A percentile compares a stretch with the other conserved stretches of the same genome.
phyloP scores from a whole-genome alignment of 2,888 invertebrate species.

The Archips xylosteana region DNA sequence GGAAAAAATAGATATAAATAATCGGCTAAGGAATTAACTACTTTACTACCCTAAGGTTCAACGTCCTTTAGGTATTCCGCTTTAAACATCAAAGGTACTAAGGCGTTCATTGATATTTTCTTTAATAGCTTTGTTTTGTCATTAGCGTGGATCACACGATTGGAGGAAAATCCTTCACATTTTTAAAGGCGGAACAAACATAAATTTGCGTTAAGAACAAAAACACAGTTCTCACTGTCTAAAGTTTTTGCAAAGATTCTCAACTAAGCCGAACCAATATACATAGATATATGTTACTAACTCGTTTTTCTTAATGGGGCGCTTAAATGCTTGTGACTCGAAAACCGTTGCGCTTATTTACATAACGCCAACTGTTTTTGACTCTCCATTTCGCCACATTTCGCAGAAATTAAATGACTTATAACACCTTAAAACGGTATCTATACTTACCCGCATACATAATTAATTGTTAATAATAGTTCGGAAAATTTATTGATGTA shows the following conservation, averaged over 20 bases:
- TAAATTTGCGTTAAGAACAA: not conserved
- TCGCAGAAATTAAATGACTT: not conserved
- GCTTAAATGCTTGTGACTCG: not conserved
- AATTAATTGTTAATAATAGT: no score
- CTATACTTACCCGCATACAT: no score
- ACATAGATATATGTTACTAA: not conserved
- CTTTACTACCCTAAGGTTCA: no score
- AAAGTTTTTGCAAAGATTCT: no score
- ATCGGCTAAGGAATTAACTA: no score
- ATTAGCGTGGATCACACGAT: not conserved
- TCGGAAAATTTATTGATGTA: no score
- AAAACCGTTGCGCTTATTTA: constrained; percentile 5
- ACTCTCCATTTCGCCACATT: not conserved
- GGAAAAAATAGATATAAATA: no score
- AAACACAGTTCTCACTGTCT: not conserved
- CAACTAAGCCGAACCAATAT: not conserved
- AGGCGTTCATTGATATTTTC: no score
- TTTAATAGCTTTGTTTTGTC: not conserved
- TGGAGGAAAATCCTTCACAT: not conserved
- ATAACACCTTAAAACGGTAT: not conserved
- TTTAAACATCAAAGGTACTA: no score
- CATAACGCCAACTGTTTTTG: not conserved
- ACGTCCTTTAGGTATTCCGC: no score
- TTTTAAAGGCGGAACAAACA: not conserved
- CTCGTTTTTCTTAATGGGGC: not conserved